Evolutionary conservation across 1,140 invertebrate species (phyloP), one percentile per base, ranked within the genome.

Genomic region (Patella vulgata): DNA sequence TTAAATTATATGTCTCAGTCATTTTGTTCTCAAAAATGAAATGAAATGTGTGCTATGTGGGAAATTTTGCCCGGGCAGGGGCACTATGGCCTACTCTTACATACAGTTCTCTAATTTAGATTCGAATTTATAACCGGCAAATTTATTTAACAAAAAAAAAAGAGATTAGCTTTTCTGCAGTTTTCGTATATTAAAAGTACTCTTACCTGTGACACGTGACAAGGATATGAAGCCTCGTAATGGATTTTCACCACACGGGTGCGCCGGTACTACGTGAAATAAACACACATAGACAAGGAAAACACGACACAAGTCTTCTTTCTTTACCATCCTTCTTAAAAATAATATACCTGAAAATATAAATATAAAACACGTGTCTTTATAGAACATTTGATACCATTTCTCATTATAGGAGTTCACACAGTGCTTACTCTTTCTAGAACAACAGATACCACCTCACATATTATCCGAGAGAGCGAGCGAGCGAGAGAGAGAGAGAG

Each of bases 311-410:
- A 72, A 57, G 44, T 70, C 63, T 58, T 68, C 67, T 53, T 65
- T 72, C 52, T 63, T 68, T 44, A 72, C 59, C 73, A 75, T 75
- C 51, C 59, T 75, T 66, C 67, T 67, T 51, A 63, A 70, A 31
- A 68, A 68, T 56, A 70, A 59, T 50, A 67, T 60, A 61, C 71
- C 71, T 73, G 54, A 36, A 63, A 57, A 28, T 8, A 46, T 9
- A 21, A 21, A 21, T 12, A 47, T 12, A 47, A 21, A 23, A 17
- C 9, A 21, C 9, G 46, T 47, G 9, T 9, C 11, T 12, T 11
- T 47, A 23, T 12, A 21, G 9, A 47, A 36, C 12, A 11, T 19
- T 53, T 53, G 19, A 53, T 53, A 36, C 40, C 14, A 12, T 2
- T 53, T 2, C 8, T 53, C 40, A 21, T 27, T 42, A 31, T 27